These are phyloP conservation scores for Thryonomys swinderianus DNA, from an alignment of 2,113 vertebrate genomes.

Conservation along the genomic window DNA sequence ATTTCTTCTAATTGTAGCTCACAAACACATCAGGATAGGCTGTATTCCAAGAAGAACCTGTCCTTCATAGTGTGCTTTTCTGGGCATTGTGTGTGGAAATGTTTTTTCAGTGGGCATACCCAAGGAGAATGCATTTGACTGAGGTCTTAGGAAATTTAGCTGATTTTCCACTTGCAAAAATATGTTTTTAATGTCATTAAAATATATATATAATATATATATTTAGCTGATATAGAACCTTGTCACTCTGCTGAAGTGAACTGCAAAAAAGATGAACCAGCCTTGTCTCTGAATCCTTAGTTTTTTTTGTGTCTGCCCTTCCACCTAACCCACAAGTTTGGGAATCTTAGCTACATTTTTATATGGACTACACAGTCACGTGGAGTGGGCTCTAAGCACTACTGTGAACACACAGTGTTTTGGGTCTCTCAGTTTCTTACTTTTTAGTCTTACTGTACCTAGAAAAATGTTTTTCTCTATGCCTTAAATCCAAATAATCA, in stretches of 20 bases:
- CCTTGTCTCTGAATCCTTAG: background rate
- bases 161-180: slow-evolving; percentile 49
- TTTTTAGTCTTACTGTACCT: slow-evolving; percentile 7
- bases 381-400: background rate
- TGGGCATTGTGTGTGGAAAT: slow-evolving; percentile 20
- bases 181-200: slow-evolving; percentile 33
- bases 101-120: slow-evolving; percentile 20
- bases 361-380: too few species aligned
- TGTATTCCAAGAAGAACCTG: slow-evolving; percentile 20
- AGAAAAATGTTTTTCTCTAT: slow-evolving; percentile 52
- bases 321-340: background rate
- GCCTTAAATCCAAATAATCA: background rate
- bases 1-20: slow-evolving; percentile 50
- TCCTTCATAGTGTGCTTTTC: slow-evolving; percentile 11
- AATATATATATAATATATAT: too few species aligned
- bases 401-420: background rate
- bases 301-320: background rate
- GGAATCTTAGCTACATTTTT: background rate
- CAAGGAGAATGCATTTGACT: background rate
- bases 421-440: background rate
- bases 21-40: background rate
- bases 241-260: background rate
- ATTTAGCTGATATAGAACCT: background rate
- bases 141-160: slow-evolving; percentile 3
- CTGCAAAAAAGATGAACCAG: background rate